Evolutionary conservation across 64 coral and sea anemone genomes (phyloP).

Genomic region (Montipora cactus): DNA sequence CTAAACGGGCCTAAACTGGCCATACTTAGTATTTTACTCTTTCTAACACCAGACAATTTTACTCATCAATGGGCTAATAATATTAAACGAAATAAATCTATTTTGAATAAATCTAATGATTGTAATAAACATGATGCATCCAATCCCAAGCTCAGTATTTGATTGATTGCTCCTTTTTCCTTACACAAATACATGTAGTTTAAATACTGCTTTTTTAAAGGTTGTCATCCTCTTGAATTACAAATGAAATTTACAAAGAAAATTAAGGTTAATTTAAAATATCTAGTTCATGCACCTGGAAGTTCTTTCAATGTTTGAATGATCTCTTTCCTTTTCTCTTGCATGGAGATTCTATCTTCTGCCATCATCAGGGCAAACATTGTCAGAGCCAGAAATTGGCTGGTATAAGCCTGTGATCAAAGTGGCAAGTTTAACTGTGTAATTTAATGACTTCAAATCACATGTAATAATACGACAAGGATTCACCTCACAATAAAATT

Average conservation of each 20-base stretch:
- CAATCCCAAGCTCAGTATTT: no score
- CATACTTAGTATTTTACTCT: no score
- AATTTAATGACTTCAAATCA: neutral
- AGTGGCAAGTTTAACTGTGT: neutral
- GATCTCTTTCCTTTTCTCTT: slow-evolving; percentile 80
- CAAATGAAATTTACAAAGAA: neutral
- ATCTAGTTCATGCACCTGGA: slow-evolving; percentile 65
- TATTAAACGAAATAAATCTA: no score
- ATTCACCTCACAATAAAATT: no score
- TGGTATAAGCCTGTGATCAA: slow-evolving; percentile 85
- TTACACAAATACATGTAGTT: no score
- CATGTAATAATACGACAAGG: no score
- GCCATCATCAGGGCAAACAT: slow-evolving; percentile 99
- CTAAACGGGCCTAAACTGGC: no score
- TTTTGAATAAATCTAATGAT: no score
- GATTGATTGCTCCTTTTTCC: no score
- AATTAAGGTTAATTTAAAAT: neutral
- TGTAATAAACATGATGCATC: no score
- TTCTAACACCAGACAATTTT: no score
- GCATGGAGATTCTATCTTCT: slow-evolving; percentile 91
- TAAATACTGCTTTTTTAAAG: neutral
- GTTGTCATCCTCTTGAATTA: neutral
- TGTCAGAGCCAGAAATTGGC: slow-evolving; percentile 91
- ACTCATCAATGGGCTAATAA: no score
- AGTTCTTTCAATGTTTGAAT: slow-evolving; percentile 86